phyloP scores from a whole-genome alignment of 2,113 vertebrate species.

The Periophthalmus modestus region DNA sequence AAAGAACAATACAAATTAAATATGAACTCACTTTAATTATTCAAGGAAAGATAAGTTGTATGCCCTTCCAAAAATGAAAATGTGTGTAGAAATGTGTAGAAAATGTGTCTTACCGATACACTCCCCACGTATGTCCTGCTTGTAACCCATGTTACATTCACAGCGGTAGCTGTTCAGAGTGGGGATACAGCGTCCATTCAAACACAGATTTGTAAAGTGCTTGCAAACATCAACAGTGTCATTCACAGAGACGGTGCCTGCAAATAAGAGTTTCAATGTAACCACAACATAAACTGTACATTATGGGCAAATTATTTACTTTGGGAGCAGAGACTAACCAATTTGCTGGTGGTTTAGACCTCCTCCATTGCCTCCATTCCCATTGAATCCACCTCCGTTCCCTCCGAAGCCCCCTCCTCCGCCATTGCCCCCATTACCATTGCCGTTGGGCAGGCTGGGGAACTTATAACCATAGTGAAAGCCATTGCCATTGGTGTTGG shows the following conservation, averaged over 20 bases:
- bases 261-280: background rate
- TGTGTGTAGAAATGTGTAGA: too few species aligned
- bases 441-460: slow-evolving; percentile 57
- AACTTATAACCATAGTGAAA: slow-evolving; percentile 58
- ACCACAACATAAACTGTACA: background rate
- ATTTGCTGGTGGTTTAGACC: slow-evolving; percentile 63
- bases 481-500: slow-evolving; percentile 67
- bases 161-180: slow-evolving; percentile 92
- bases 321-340: slow-evolving; percentile 61
- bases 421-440: slow-evolving; percentile 59
- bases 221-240: slow-evolving; percentile 95
- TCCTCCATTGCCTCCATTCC: slow-evolving; percentile 43
- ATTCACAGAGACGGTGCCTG: slow-evolving; percentile 86
- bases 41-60: background rate
- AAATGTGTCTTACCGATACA: slow-evolving; percentile 85
- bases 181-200: slow-evolving; percentile 95
- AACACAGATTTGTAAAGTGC: slow-evolving; percentile 92
- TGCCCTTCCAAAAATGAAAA: too few species aligned
- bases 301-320: background rate
- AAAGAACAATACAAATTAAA: background rate
- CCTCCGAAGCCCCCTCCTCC: slow-evolving; percentile 32
- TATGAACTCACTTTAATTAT: background rate
- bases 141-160: slow-evolving; percentile 99
- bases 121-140: slow-evolving; percentile 88
- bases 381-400: slow-evolving; percentile 42